Percentiles rank a stretch among this genome's conserved stretches.
phyloP scores from a whole-genome alignment of 1,140 invertebrate genomes.

The Eurosta solidaginis region DNA sequence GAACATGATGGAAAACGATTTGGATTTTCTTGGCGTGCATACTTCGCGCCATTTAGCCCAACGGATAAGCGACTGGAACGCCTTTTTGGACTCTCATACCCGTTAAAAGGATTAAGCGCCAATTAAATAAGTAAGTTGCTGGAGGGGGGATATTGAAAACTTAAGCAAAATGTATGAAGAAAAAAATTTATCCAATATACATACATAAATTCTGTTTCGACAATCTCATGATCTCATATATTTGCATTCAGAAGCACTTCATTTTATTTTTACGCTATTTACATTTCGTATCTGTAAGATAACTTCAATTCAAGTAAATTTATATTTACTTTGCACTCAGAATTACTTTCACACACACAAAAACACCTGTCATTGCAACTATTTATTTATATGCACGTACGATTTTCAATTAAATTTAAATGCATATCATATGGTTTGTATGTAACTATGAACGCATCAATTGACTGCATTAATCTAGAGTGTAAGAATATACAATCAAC shows the following conservation, averaged over 20 bases:
- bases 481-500: background rate
- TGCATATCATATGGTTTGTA: background rate
- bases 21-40: no score
- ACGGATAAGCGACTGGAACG: no score
- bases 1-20: no score
- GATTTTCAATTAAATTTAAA: conserved; percentile 11
- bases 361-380: background rate
- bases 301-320: background rate
- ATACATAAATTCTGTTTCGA: background rate
- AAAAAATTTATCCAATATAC: no score
- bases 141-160: no score
- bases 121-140: no score
- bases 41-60: no score
- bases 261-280: background rate
- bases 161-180: no score
- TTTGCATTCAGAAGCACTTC: background rate
- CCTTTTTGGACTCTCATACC: no score
- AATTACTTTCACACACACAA: background rate
- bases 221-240: background rate
- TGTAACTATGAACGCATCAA: background rate
- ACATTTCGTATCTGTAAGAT: conserved; percentile 7
- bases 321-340: conserved; percentile 24
- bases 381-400: conserved; percentile 7
- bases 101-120: no score
- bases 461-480: background rate